Conservation (phyloP, 2,113 vertebrate species). For the Melospiza melodia region DNA sequence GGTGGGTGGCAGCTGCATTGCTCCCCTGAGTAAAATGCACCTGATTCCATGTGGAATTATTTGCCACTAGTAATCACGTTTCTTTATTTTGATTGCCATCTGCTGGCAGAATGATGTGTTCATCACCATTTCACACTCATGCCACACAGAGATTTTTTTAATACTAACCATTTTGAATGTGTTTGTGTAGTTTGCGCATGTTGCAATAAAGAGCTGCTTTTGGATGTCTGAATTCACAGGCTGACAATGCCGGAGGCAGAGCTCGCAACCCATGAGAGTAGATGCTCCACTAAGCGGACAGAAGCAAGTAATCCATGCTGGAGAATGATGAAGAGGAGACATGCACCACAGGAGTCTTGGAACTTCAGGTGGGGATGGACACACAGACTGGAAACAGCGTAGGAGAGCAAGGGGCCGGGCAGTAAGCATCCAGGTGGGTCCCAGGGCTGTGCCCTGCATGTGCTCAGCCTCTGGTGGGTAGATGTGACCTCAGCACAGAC, state of each 20-base stretch:
- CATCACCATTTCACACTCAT: rapidly evolving
- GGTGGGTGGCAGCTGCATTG: background rate
- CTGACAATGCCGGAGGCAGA: background rate
- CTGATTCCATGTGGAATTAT: too few relatives aligned
- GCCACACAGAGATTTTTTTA: rapidly evolving
- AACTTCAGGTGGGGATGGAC: background rate
- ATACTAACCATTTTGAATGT: background rate
- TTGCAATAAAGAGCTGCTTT: background rate
- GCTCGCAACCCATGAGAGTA: background rate
- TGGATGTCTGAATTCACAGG: background rate
- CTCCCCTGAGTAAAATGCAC: background rate
- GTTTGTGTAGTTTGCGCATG: background rate
- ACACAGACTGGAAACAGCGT: background rate
- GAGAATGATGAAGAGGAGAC: background rate
- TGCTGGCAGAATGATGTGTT: background rate
- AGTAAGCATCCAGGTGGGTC: background rate
- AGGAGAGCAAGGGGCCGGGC: background rate
- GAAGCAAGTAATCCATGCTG: background rate
- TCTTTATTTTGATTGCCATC: slow-evolving; percentile 4
- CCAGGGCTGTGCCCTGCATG: background rate
- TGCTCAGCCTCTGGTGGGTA: background rate
- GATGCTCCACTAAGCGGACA: background rate
- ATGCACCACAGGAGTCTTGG: too few relatives aligned
- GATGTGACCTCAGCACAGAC: background rate
- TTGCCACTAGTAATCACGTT: background rate